Evolutionary conservation across 2,888 invertebrate genomes (phyloP).

Genomic region (Adelphocoris suturalis): DNA sequence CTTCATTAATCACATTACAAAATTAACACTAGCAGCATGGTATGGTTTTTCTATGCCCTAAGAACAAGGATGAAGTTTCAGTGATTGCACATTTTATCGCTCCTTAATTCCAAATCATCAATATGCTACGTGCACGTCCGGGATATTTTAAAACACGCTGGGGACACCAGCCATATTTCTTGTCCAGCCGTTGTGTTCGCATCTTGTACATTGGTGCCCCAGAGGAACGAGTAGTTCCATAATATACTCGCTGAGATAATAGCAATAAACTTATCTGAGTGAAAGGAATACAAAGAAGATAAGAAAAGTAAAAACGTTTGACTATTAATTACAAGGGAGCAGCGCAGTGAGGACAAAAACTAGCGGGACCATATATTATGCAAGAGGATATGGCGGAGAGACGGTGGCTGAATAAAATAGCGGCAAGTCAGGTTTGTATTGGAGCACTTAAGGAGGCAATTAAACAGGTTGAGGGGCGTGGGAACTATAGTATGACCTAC

Average conservation of each 20-base stretch:
- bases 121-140: neutral
- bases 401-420: slow-evolving; percentile 63
- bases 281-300: slow-evolving; percentile 44
- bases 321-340: slow-evolving; percentile 36
- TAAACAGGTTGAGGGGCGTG: slow-evolving; percentile 70
- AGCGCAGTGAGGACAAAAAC: slow-evolving; percentile 42
- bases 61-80: too few species aligned
- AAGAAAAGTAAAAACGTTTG: slow-evolving; percentile 31
- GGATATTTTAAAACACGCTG: neutral
- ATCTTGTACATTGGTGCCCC: neutral
- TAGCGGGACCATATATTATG: slow-evolving; percentile 59
- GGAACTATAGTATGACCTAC: slow-evolving; percentile 59
- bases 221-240: neutral
- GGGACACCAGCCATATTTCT: neutral
- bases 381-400: slow-evolving; percentile 59
- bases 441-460: slow-evolving; percentile 68
- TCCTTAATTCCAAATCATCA: neutral
- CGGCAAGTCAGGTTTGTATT: slow-evolving; percentile 60
- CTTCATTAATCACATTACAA: too few species aligned
- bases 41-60: too few species aligned
- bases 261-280: slow-evolving; percentile 48
- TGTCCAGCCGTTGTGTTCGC: neutral
- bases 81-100: neutral
- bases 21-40: too few species aligned
- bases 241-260: slow-evolving; percentile 46